Evolutionary conservation across 2,888 invertebrate species (phyloP).

Genomic region (Sarcophaga carnaria): DNA sequence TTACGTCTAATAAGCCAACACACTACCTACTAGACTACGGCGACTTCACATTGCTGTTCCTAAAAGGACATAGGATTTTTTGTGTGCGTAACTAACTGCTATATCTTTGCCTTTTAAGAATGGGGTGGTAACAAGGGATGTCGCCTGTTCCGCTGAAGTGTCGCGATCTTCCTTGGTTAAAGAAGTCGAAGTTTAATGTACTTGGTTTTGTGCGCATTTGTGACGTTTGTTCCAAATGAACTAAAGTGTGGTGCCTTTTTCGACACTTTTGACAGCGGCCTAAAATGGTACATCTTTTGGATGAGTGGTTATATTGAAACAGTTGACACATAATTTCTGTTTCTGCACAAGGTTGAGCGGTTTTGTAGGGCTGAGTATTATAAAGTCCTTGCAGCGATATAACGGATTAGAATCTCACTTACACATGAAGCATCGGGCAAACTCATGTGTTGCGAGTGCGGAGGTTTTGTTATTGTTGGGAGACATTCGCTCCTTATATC

Average conservation of each 20-base stretch:
- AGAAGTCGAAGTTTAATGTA: no score
- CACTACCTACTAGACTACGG: no score
- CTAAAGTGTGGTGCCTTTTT: neutral
- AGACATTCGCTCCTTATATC: no score
- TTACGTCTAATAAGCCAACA: no score
- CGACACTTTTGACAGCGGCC: neutral
- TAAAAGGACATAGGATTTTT: neutral
- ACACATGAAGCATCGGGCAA: neutral
- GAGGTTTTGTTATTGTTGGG: no score
- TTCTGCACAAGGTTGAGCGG: neutral
- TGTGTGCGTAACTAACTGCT: neutral
- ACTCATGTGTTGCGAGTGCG: no score
- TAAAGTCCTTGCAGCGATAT: no score
- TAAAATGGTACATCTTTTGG: neutral
- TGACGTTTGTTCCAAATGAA: neutral
- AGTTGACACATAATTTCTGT: neutral
- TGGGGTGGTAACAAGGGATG: neutral
- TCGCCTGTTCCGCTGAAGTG: neutral
- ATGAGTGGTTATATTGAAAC: neutral
- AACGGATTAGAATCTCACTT: no score
- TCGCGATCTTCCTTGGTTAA: no score
- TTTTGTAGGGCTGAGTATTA: no score
- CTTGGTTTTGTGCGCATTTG: no score
- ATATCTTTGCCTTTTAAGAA: neutral
- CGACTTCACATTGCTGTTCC: neutral